These are phyloP conservation scores for Eurytoma californica DNA, from an alignment of 2,888 invertebrate genomes.

Conservation along the genomic window DNA sequence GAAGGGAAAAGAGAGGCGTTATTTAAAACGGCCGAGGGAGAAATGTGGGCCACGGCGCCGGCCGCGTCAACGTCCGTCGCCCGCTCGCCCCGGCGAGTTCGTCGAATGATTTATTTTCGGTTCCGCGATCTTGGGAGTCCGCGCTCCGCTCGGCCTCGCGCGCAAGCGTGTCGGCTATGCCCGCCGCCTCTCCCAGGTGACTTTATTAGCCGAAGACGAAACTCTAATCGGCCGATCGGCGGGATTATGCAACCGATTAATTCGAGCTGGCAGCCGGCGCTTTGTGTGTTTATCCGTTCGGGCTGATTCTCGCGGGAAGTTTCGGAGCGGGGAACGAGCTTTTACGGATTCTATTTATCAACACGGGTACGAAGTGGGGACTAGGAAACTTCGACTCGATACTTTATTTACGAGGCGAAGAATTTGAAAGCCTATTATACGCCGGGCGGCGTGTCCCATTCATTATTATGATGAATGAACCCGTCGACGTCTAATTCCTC, in stretches of 20 bases:
- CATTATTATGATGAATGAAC: background rate
- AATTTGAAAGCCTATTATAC: too few relatives aligned
- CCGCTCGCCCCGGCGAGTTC: constrained; percentile 23
- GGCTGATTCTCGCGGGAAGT: too few relatives aligned
- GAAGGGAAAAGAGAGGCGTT: constrained; percentile 26
- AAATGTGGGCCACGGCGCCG: constrained; percentile 48
- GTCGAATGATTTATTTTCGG: constrained; percentile 65
- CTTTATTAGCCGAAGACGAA: constrained; percentile 39
- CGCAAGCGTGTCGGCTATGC: constrained; percentile 20
- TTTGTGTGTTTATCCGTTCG: too few relatives aligned
- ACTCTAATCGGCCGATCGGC: background rate
- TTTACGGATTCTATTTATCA: too few relatives aligned
- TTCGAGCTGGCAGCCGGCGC: too few relatives aligned
- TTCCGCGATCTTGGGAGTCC: constrained; percentile 48
- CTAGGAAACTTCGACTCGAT: too few relatives aligned
- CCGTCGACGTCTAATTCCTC: background rate
- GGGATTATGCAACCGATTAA: too few relatives aligned
- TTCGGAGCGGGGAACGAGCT: background rate
- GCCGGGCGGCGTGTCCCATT: too few relatives aligned
- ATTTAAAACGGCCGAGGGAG: constrained; percentile 47
- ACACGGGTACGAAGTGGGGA: too few relatives aligned
- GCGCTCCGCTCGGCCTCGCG: constrained; percentile 27
- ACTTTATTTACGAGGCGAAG: too few relatives aligned
- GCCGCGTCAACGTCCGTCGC: constrained; percentile 17
- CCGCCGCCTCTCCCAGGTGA: background rate